Evolutionary conservation across 1,140 invertebrate genomes (phyloP).

Genomic region (Phymastichus coffea): DNA sequence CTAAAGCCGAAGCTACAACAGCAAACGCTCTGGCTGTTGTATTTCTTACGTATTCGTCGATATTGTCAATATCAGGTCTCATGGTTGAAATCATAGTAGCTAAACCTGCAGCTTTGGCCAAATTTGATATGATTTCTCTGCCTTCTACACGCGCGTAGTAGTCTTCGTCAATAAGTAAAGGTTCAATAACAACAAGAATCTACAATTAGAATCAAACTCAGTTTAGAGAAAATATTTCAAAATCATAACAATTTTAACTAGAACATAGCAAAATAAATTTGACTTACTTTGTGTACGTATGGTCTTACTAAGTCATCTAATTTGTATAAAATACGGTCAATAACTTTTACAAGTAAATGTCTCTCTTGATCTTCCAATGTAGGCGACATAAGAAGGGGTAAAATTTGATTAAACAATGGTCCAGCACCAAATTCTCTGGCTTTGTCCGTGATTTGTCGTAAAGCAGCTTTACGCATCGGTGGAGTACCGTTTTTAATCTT

Average conservation of each 20-base stretch:
- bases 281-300: constrained; percentile 92
- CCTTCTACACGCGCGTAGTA: constrained; percentile 99
- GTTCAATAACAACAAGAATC: constrained; percentile 99
- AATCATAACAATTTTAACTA: no score
- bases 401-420: constrained; percentile 97
- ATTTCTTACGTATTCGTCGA: constrained; percentile 99
- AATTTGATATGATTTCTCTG: constrained; percentile 98
- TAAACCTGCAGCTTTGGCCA: constrained; percentile 98
- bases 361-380: constrained; percentile 99
- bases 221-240: background rate
- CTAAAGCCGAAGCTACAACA: constrained; percentile 97
- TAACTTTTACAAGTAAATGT: constrained; percentile 99
- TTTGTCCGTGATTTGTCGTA: constrained; percentile 98
- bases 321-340: constrained; percentile 98
- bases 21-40: constrained; percentile 99
- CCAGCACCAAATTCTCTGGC: constrained; percentile 98
- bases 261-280: no score
- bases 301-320: constrained; percentile 97
- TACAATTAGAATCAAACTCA: constrained; percentile 41
- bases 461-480: constrained; percentile 96
- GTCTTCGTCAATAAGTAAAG: constrained; percentile 98
- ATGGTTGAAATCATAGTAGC: constrained; percentile 99
- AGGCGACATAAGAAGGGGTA: constrained; percentile 98
- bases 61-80: constrained; percentile 99
- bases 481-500: constrained; percentile 99